These are phyloP conservation scores for Abscondita cerata DNA, from an alignment of 2,888 invertebrate genomes.

Conservation along the genomic window DNA sequence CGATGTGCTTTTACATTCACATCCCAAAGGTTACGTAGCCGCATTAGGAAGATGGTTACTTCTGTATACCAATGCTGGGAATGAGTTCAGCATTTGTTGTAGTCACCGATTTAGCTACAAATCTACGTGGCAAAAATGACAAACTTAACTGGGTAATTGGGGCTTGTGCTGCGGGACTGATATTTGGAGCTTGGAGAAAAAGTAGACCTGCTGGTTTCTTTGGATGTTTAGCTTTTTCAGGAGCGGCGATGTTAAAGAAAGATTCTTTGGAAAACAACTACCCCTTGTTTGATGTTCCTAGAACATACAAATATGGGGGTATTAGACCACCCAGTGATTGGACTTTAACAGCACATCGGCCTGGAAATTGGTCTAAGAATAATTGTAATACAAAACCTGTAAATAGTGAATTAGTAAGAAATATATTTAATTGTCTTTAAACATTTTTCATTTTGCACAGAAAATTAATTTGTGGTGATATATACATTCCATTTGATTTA, in stretches of 20 bases:
- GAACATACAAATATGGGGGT: slow-evolving; percentile 48
- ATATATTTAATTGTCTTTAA: too few species aligned
- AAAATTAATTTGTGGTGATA: too few species aligned
- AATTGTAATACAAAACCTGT: too few species aligned
- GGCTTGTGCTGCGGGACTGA: slow-evolving; percentile 67
- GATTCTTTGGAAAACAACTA: slow-evolving; percentile 63
- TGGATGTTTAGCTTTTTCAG: slow-evolving; percentile 58
- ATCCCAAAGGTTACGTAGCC: slow-evolving; percentile 63
- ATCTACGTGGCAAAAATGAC: slow-evolving; percentile 73
- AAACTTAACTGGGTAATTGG: slow-evolving; percentile 68
- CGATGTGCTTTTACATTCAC: slow-evolving; percentile 69
- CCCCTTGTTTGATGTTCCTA: slow-evolving; percentile 61
- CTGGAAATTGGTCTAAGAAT: slow-evolving; percentile 62
- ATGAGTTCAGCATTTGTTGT: slow-evolving; percentile 74
- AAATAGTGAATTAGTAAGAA: too few species aligned
- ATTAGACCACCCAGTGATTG: slow-evolving; percentile 61
- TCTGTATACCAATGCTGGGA: slow-evolving; percentile 69
- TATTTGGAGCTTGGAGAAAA: slow-evolving; percentile 68
- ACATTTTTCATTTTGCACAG: too few species aligned
- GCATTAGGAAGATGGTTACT: slow-evolving; percentile 64
- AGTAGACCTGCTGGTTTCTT: slow-evolving; percentile 61
- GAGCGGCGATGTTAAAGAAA: slow-evolving; percentile 66
- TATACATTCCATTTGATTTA: too few species aligned
- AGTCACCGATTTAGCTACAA: slow-evolving; percentile 67
- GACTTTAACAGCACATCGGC: slow-evolving; percentile 63